Evolutionary conservation across 2,888 invertebrate genomes (phyloP), one percentile per base, ranked within the genome.

Genomic region (Chloromyia formosa): DNA sequence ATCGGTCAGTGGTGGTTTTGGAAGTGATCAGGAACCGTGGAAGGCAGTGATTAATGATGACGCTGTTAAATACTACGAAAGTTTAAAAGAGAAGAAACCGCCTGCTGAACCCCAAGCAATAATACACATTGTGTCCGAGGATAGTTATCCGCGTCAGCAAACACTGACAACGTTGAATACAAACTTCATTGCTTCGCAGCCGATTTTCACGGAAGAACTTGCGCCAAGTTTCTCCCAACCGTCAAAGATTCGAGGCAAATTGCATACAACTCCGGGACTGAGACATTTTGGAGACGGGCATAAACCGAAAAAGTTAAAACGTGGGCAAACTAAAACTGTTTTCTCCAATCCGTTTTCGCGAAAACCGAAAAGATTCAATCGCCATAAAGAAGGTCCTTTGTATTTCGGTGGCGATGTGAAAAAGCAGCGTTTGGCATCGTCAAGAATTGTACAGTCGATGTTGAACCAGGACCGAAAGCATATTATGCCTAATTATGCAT

Each of bases 261-360:
- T 86, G 1, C 81, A 82, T 20, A 85, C 84, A 10, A 87, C 87
- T 14, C 87, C 87, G 0, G 88, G 88, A 1, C 81, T 88, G 22
- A 86, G 86, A 76, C 85, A 87, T 79, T 88, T 83, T 78, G 81
- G 85, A 1, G 71, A 72, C 23, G 60, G 76, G 1, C 14, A 53
- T 14, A 27, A 27, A 4, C 20, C 3, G 49, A 66, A 66, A n/a
- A 45, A 66, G 45, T 20, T 66, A 20, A 66, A 66, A 22, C 74
- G 78, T 35, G 77, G 78, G 12, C 78, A 76, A 12, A 80, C 80
- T 16, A 42, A 60, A 49, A 12, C 18, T 73, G 82, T 84, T 1
- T 84, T 84, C 75, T 74, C 82, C 16, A 82, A 79, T 53, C 84
- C 83, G 76, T 84, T 84, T 75, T 83, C 82, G 75, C 20, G 20